phyloP scores from a whole-genome alignment of 2,797 vertebrate genomes.

The Sitta carolinensis region DNA sequence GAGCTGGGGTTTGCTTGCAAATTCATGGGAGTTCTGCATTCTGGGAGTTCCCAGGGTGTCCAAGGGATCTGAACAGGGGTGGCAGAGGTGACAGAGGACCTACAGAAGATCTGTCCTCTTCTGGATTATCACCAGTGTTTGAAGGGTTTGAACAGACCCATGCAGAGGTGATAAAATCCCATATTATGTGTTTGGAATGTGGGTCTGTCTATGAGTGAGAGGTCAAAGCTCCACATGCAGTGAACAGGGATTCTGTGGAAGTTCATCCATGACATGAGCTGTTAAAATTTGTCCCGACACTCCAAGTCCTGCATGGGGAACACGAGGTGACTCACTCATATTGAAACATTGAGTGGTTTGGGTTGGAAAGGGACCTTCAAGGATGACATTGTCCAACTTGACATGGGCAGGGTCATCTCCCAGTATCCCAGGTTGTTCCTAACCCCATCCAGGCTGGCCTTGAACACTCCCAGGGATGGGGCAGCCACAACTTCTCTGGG shows the following conservation, averaged over 20 bases:
- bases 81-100: neutral
- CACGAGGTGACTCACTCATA: rapidly evolving
- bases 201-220: neutral
- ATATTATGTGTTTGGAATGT: no score
- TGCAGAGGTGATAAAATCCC: neutral
- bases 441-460: neutral
- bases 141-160: no score
- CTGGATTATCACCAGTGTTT: neutral
- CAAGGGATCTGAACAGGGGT: neutral
- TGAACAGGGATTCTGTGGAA: neutral
- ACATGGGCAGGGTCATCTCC: neutral
- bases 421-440: neutral
- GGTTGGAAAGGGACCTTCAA: neutral
- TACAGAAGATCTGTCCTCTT: neutral
- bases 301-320: neutral
- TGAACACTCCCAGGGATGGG: neutral
- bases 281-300: no score
- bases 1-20: neutral
- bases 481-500: neutral
- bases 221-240: neutral
- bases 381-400: neutral
- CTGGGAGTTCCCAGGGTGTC: neutral
- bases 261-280: neutral
- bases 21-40: rapidly evolving
- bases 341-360: neutral